phyloP scores from a whole-genome alignment of 2,888 invertebrate genomes.

The Elmis aenea region DNA sequence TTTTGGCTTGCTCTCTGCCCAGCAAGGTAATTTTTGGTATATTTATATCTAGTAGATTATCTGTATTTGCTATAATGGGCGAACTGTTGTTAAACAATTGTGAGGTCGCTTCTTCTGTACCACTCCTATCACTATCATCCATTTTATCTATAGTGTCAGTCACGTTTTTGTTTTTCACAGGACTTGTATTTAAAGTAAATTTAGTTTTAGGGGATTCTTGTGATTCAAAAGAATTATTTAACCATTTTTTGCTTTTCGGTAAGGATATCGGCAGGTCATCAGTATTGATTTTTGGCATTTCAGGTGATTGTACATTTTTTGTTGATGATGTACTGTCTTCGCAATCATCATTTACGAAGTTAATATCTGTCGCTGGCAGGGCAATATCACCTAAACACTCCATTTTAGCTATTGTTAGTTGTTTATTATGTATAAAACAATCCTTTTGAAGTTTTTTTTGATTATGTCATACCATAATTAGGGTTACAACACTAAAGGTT shows the following conservation, averaged over 20 bases:
- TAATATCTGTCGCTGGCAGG: too few relatives aligned
- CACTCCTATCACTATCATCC: not conserved
- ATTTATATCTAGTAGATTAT: constrained; percentile 18
- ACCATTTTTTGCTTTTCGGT: constrained; percentile 3
- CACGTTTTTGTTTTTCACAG: not conserved
- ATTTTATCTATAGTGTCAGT: too few relatives aligned
- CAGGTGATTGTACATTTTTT: not conserved
- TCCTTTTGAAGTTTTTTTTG: too few relatives aligned
- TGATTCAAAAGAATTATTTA: not conserved
- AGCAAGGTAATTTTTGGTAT: constrained; percentile 24
- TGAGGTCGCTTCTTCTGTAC: not conserved
- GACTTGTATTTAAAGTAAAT: not conserved
- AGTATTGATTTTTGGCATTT: constrained; percentile 5
- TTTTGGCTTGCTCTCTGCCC: constrained; percentile 37
- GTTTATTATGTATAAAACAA: too few relatives aligned
- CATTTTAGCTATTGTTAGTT: constrained; percentile 1
- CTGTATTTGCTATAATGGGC: constrained; percentile 11
- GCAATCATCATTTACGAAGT: too few relatives aligned
- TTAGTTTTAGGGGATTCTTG: constrained; percentile 2
- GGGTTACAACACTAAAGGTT: too few relatives aligned
- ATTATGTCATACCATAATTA: too few relatives aligned
- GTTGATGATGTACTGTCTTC: too few relatives aligned
- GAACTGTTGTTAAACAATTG: too few relatives aligned
- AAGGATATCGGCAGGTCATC: constrained; percentile 8
- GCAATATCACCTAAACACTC: not conserved